These are phyloP conservation scores for Rhinopomastus cyanomelas DNA, from an alignment of 2,113 vertebrate genomes.

Conservation along the genomic window DNA sequence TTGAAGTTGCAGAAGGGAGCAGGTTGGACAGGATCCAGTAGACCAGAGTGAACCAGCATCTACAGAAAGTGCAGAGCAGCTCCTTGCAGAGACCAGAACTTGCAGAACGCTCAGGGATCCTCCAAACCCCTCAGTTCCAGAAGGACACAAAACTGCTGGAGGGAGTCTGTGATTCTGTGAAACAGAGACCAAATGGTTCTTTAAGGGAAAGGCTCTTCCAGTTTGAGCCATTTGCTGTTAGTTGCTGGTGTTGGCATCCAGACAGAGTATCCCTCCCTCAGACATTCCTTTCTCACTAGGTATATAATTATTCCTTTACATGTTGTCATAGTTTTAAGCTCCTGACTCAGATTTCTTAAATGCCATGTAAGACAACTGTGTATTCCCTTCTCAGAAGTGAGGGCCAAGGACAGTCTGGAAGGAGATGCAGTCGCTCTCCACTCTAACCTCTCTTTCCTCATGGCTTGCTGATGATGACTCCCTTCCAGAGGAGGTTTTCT, in stretches of 20 bases:
- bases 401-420: background rate
- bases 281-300: slow-evolving; percentile 63
- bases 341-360: slow-evolving; percentile 59
- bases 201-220: slow-evolving; percentile 23
- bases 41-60: background rate
- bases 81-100: background rate
- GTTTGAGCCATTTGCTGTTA: slow-evolving; percentile 54
- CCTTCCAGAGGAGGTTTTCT: background rate
- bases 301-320: slow-evolving; percentile 57
- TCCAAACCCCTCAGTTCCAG: no score
- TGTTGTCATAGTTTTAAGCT: slow-evolving; percentile 62
- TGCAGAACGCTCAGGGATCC: background rate
- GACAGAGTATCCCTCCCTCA: slow-evolving; percentile 58
- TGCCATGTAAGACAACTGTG: slow-evolving; percentile 48
- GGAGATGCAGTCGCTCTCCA: background rate
- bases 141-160: no score
- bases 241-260: slow-evolving; percentile 26
- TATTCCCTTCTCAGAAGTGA: slow-evolving; percentile 8
- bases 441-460: background rate
- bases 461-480: background rate
- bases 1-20: background rate
- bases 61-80: rapidly evolving
- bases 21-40: background rate
- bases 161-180: no score
- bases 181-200: slow-evolving; percentile 19